Base-by-base conservation (phyloP, 1,140 invertebrate species). In the Rhynchophorus ferrugineus region DNA sequence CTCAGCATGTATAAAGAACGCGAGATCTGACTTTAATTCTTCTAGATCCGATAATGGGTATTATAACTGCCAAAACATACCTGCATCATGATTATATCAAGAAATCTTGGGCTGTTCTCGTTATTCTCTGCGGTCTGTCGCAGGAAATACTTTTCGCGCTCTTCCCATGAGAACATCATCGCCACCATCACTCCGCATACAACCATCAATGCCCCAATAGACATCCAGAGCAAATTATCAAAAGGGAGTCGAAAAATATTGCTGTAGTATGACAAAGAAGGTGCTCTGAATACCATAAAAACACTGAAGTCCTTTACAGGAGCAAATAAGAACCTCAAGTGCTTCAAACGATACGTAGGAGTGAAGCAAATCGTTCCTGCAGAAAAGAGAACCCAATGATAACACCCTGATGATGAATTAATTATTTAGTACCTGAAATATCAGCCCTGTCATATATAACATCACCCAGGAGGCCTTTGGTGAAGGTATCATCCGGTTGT, bases 231-330 rank as follows among this genome's bases (percentile, higher is more conserved):
- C 1, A 36, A 19, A 2, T 37, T 68, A 34, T 71, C 65, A 57
- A 83, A 83, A 0, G 80, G 78, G 19, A 81, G 55, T 8, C 72
- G 56, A 54, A 81, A 83, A 22, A 83, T 68, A 60, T 83, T 82
- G 43, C 72, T 77, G 11, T 79, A 73, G 46, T 75, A 79, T 0
- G 80, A 80, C 9, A 82, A 61, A 38, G 80, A 75, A 2, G 80
- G 80, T 58, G 75, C 74, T 22, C 75, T 73, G 57, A 82, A 82
- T 11, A 82, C 71, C 61, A 82, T 82, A 74, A 74, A 14, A 9
- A 41, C 38, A 1, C 17, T 8, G 17, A 41, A 41, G 3, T 41
- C 38, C 16, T 41, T 41, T 11, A 41, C 20, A 3, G 38, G 38
- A n/a, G 38, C 38, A 9, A 41, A 41, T 3, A 41, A 11, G 17